Conservation (phyloP, 2,113 vertebrate species). For the Pongo abelii region DNA sequence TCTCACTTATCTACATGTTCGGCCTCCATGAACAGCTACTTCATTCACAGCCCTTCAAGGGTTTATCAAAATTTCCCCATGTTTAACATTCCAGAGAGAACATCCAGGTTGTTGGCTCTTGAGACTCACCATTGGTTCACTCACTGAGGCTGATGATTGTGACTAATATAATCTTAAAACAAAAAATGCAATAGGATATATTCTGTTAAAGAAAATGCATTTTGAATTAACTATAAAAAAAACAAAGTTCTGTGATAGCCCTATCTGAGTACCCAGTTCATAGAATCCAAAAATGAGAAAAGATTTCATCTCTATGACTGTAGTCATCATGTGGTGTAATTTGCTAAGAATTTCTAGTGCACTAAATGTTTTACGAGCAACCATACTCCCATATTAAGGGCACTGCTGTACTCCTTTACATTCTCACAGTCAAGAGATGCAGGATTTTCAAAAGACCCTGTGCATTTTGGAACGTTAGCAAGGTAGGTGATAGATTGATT, state of each 20-base stretch:
- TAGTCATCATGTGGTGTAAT: background rate
- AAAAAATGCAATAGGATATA: background rate
- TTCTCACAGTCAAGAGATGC: background rate
- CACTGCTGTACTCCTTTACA: background rate
- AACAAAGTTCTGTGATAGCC: background rate
- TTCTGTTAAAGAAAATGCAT: background rate
- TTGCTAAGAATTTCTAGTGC: background rate
- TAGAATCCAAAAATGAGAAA: background rate
- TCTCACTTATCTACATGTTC: constrained; percentile 53
- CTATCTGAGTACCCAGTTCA: background rate
- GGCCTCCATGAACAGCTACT: constrained; percentile 21
- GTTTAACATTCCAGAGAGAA: constrained; percentile 51
- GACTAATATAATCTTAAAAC: background rate
- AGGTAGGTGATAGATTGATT: background rate
- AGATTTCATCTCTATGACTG: background rate
- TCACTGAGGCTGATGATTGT: background rate
- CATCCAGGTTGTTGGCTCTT: background rate
- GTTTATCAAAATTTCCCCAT: constrained; percentile 45
- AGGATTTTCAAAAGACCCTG: background rate
- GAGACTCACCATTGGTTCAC: background rate
- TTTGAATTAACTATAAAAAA: background rate
- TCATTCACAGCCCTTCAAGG: constrained; percentile 21
- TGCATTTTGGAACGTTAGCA: background rate
- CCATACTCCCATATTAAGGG: background rate
- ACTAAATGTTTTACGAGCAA: background rate